phyloP scores from a whole-genome alignment of 2,888 invertebrate genomes.

The Pandemis heparana region DNA sequence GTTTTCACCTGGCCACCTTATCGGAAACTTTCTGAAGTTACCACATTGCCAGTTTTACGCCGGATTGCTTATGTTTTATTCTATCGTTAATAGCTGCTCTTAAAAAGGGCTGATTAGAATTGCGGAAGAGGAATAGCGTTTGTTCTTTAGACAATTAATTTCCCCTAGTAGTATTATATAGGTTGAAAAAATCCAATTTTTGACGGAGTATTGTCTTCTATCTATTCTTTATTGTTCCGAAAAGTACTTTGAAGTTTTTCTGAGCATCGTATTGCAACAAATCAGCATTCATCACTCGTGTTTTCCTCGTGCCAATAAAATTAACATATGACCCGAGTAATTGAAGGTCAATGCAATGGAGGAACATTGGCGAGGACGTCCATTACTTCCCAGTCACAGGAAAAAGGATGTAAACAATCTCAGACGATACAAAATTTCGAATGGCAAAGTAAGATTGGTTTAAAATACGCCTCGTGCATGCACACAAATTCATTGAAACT shows the following conservation, averaged over 20 bases:
- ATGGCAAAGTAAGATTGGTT: too few species aligned
- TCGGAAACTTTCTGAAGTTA: slow-evolving; percentile 24
- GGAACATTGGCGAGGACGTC: slow-evolving; percentile 37
- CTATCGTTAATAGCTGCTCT: slow-evolving; percentile 28
- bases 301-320: slow-evolving; percentile 32
- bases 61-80: slow-evolving; percentile 34
- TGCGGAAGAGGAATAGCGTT: neutral
- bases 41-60: slow-evolving; percentile 31
- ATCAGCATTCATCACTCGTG: slow-evolving; percentile 24
- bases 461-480: too few species aligned
- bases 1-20: slow-evolving; percentile 22
- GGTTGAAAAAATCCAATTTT: slow-evolving; percentile 6
- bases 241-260: too few species aligned
- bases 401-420: too few species aligned
- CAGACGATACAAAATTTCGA: too few species aligned
- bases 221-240: too few species aligned
- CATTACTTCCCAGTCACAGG: slow-evolving; percentile 12
- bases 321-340: slow-evolving; percentile 30
- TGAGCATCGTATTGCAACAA: slow-evolving; percentile 6
- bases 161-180: neutral
- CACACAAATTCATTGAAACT: too few species aligned
- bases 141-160: neutral
- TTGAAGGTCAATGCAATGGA: slow-evolving; percentile 23
- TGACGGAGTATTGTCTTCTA: neutral
- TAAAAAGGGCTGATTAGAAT: slow-evolving; percentile 8